Percentiles rank a stretch among this genome's conserved stretches.
phyloP scores from a whole-genome alignment of 2,797 vertebrate species.

The Gobionotothen gibberifrons region DNA sequence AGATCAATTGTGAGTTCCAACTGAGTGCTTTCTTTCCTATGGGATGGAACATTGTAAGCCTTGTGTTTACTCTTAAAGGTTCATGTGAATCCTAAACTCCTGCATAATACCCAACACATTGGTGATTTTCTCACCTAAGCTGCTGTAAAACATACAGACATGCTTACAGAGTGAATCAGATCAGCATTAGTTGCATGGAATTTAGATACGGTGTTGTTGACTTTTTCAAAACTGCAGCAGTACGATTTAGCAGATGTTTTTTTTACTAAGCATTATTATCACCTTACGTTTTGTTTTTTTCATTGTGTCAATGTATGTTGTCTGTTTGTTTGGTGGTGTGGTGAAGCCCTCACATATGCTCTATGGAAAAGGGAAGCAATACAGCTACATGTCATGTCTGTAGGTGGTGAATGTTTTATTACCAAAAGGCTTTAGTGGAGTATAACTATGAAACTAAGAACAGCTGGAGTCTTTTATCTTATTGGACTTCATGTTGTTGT shows the following conservation, averaged over 20 bases:
- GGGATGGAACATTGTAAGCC: constrained; percentile 26
- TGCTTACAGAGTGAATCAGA: background rate
- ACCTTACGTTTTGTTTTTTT: background rate
- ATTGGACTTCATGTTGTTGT: background rate
- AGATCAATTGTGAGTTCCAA: background rate
- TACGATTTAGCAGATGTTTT: background rate
- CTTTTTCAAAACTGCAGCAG: background rate
- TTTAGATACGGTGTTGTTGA: background rate
- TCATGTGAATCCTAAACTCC: constrained; percentile 33
- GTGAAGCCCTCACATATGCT: background rate
- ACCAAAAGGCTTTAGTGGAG: background rate
- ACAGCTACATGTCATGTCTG: background rate
- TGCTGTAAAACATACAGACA: constrained; percentile 22
- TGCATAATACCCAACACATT: constrained; percentile 29
- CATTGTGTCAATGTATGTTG: no score
- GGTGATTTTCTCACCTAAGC: constrained; percentile 33
- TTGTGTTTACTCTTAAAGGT: constrained; percentile 45
- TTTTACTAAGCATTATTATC: background rate
- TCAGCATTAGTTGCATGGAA: background rate
- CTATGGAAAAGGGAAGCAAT: background rate
- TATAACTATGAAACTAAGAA: background rate
- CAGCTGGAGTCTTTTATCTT: background rate
- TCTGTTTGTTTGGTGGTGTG: background rate
- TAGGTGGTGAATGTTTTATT: background rate
- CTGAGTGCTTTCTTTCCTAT: constrained; percentile 12